phyloP scores from a whole-genome alignment of 2,888 invertebrate genomes.

The Onchidella celtica region DNA sequence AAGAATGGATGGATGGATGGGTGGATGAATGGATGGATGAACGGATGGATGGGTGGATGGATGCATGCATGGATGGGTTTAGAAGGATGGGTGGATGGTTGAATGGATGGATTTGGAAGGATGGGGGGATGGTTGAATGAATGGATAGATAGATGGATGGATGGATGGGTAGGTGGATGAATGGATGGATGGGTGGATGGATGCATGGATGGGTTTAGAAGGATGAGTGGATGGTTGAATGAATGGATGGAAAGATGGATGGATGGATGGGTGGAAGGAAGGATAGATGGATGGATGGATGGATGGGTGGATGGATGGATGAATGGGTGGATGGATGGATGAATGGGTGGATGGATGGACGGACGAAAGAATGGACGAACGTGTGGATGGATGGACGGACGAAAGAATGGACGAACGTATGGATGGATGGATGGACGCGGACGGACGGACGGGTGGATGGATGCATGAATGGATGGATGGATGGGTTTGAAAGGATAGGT shows the following conservation, averaged over 20 bases:
- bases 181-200: no score
- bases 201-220: no score
- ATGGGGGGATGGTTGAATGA: not conserved
- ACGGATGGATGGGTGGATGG: not conserved
- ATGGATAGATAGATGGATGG: not conserved
- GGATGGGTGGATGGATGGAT: slow-evolving; percentile 5
- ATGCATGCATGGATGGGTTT: no score
- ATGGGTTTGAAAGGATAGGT: not conserved
- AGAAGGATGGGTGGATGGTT: not conserved
- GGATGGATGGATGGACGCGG: no score
- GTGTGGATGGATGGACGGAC: not conserved
- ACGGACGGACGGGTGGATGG: not conserved
- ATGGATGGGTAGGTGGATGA: slow-evolving; percentile 5
- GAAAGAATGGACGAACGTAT: not conserved
- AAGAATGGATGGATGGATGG: not conserved
- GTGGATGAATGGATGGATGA: not conserved
- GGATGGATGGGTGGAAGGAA: not conserved
- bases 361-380: not conserved
- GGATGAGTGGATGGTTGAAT: not conserved
- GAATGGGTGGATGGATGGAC: not conserved
- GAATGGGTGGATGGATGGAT: not conserved
- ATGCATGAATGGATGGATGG: not conserved
- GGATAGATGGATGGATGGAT: slow-evolving; percentile 9
- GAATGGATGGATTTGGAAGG: not conserved
- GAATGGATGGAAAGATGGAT: not conserved